Percentiles rank a stretch among this genome's conserved stretches.
These are phyloP conservation scores for Neosilurus hyrtlii DNA, from an alignment of 2,797 vertebrate genomes.

Conservation along the genomic window DNA sequence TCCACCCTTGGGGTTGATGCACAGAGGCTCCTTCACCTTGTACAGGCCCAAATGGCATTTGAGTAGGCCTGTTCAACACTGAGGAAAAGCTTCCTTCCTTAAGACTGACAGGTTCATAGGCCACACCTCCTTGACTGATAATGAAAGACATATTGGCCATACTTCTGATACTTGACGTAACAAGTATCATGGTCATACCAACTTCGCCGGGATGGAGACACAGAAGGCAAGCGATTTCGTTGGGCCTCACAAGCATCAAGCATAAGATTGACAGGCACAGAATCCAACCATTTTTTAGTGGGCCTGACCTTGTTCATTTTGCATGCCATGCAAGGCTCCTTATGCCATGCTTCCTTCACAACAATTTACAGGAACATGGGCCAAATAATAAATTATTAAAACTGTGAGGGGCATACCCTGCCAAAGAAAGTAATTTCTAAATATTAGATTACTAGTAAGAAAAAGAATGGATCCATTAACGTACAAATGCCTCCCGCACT, in stretches of 20 bases:
- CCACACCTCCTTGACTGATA: neutral
- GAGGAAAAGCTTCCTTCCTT: neutral
- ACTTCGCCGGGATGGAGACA: neutral
- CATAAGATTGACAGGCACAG: neutral
- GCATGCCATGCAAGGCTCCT: neutral
- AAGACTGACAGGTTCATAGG: neutral
- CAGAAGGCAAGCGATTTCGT: neutral
- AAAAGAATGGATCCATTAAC: neutral
- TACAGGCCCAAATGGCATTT: neutral
- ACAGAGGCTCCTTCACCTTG: neutral
- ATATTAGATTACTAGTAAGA: neutral
- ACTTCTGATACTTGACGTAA: neutral
- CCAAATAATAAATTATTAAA: too few relatives aligned
- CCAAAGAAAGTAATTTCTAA: neutral
- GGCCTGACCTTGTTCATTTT: neutral
- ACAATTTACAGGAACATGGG: too few relatives aligned
- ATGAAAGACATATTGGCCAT: neutral
- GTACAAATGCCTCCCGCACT: neutral
- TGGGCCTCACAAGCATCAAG: neutral
- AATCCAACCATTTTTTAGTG: neutral
- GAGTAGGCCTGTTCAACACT: too few relatives aligned
- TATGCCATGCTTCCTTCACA: neutral
- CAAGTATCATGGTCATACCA: neutral
- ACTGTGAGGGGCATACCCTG: neutral
- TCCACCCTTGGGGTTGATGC: neutral